Percentiles rank a stretch among this genome's conserved stretches.
These are phyloP conservation scores for Heloderma charlesbogerti DNA, from an alignment of 2,113 vertebrate genomes.

Conservation along the genomic window DNA sequence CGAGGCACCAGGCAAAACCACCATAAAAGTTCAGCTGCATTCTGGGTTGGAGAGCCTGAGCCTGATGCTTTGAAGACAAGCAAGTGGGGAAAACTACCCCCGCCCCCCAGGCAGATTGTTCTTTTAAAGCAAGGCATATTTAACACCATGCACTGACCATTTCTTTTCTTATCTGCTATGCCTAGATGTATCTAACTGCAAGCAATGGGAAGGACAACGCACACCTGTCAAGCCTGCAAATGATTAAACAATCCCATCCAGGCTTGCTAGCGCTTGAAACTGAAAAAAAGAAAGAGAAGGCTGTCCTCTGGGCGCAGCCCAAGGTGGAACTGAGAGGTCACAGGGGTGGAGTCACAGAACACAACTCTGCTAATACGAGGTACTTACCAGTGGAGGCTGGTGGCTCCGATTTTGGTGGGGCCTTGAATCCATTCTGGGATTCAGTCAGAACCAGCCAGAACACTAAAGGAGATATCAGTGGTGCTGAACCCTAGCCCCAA, in stretches of 20 bases:
- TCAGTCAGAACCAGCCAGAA: too few species aligned
- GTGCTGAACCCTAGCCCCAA: too few species aligned
- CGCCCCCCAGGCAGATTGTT: neutral
- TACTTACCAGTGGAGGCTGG: neutral
- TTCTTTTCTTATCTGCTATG: neutral
- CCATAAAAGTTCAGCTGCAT: neutral
- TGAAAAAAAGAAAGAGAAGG: neutral
- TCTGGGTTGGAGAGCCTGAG: neutral
- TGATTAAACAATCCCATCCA: neutral
- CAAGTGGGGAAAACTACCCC: neutral
- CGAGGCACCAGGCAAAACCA: neutral
- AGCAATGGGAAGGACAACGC: neutral
- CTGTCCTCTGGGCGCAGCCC: neutral
- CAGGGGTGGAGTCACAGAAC: neutral
- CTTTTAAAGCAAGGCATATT: neutral
- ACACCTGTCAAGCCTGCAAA: neutral
- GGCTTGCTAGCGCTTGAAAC: neutral
- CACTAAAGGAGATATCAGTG: too few species aligned
- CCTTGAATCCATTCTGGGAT: too few species aligned
- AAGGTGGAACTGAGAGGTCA: neutral
- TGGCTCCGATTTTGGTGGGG: too few species aligned
- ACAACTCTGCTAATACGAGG: neutral
- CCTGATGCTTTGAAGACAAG: neutral
- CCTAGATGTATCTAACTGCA: neutral
- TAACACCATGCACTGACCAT: neutral